Evolutionary conservation across 2,888 invertebrate species (phyloP), one percentile per base, ranked within the genome.

Genomic region (Leucophora obtusa): DNA sequence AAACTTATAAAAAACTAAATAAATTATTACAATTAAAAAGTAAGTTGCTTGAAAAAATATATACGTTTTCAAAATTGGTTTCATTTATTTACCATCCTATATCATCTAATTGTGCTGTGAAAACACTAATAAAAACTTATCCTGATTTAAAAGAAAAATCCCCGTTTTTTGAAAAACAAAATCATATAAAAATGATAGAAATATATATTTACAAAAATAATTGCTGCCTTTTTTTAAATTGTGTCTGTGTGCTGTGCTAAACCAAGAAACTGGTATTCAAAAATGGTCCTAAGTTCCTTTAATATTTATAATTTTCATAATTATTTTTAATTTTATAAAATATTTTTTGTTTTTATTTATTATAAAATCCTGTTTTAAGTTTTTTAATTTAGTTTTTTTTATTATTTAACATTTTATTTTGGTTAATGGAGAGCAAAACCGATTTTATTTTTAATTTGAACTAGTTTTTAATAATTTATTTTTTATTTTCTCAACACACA

Each of bases 401-500:
- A 15, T 70, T 58, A 18, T 72, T 78, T 71, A 15, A 71, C 35
- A 33, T 69, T 80, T 66, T 73, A 38, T 14, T 60, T 74, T 10
- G 59, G 56, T 47, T 62, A 79, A 65, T 11, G 38, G 59, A 47
- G 14, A 18, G 10, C 33, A 35, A 14, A 43, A 17, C 14, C 28
- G 11, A 10, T 17, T 33, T 6, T 6, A 28, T 28, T 56, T 47
- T 47, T 75, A 62, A 21, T 50, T 75, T 75, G 11, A 47, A 66
- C 43, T 66, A 66, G 71, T 58, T 71, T 82, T 70, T 79, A 72
- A 79, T 77, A 77, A 79, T 82, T 82, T 82, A 72, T 82, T 72
- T 69, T 79, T 82, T 21, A 59, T 85, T 77, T 83, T 82, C 85
- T 87, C 86, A 83, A 88, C 73, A 86, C 90, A 91, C 92, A 95